These are phyloP conservation scores for Zaprionus ghesquierei DNA, from an alignment of 1,140 invertebrate species.

Conservation along the genomic window DNA sequence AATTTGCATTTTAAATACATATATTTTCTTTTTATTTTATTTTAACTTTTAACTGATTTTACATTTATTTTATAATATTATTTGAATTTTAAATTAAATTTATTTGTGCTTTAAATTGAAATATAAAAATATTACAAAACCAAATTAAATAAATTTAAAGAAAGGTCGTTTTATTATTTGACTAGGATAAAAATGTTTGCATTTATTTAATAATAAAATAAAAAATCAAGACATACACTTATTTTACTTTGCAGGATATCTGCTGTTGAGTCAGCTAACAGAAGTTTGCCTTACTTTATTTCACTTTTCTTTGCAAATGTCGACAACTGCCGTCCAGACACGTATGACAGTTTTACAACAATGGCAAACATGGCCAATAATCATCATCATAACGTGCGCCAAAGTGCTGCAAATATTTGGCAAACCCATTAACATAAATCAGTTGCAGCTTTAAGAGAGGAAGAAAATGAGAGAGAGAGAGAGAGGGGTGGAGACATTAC, in stretches of 20 bases:
- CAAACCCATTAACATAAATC: conserved; percentile 73
- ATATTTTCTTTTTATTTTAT: too few species aligned
- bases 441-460: conserved; percentile 41
- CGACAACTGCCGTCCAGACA: conserved; percentile 58
- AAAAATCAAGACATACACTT: not conserved
- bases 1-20: too few species aligned
- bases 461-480: too few species aligned
- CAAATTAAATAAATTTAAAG: too few species aligned
- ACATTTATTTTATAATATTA: too few species aligned
- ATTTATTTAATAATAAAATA: too few species aligned
- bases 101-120: too few species aligned
- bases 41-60: too few species aligned
- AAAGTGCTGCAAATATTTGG: conserved; percentile 72
- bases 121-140: too few species aligned
- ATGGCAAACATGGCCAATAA: conserved; percentile 74
- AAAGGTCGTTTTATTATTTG: too few species aligned
- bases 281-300: conserved; percentile 4
- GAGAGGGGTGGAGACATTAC: conserved; percentile 11
- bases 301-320: conserved; percentile 44
- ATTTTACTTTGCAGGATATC: not conserved
- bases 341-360: conserved; percentile 72
- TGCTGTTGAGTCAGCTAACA: not conserved
- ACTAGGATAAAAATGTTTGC: too few species aligned
- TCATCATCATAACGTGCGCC: conserved; percentile 64
- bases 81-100: too few species aligned